These are phyloP conservation scores for Laupala kohalensis DNA, from an alignment of 1,140 invertebrate genomes.

Conservation along the genomic window DNA sequence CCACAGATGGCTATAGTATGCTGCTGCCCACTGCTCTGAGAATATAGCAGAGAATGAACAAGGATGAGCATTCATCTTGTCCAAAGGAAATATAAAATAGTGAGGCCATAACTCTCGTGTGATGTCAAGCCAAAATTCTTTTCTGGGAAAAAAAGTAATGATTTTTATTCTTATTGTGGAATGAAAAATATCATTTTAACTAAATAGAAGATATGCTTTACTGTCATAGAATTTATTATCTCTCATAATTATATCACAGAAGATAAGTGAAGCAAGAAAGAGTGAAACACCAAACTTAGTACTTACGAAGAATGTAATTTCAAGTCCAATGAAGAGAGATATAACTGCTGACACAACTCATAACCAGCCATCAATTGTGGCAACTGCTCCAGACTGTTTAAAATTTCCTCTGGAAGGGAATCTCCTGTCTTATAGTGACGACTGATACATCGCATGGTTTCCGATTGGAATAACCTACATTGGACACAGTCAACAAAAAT, in stretches of 20 bases:
- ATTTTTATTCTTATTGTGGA: too few species aligned
- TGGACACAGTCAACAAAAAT: too few species aligned
- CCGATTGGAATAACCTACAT: slow-evolving; percentile 48
- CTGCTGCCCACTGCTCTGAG: slow-evolving; percentile 53
- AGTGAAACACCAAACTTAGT: background rate
- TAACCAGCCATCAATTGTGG: slow-evolving; percentile 62
- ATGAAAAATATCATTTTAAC: too few species aligned
- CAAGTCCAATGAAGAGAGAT: slow-evolving; percentile 71
- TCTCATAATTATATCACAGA: too few species aligned
- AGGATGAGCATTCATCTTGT: slow-evolving; percentile 64
- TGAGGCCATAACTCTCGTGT: slow-evolving; percentile 60
- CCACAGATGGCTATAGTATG: slow-evolving; percentile 66
- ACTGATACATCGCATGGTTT: slow-evolving; percentile 51
- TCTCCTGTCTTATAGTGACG: slow-evolving; percentile 61
- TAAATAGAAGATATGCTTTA: too few species aligned
- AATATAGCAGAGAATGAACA: slow-evolving; percentile 66
- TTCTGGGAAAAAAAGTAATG: slow-evolving; percentile 25
- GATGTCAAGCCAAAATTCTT: slow-evolving; percentile 66
- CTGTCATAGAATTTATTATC: too few species aligned
- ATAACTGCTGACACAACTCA: slow-evolving; percentile 68
- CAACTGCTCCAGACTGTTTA: slow-evolving; percentile 46
- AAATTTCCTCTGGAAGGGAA: slow-evolving; percentile 46
- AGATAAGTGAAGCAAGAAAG: too few species aligned
- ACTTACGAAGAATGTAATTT: slow-evolving; percentile 45
- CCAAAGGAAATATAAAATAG: slow-evolving; percentile 55